Evolutionary conservation across 2,113 vertebrate genomes (phyloP).

Genomic region (Nerophis lumbriciformis): DNA sequence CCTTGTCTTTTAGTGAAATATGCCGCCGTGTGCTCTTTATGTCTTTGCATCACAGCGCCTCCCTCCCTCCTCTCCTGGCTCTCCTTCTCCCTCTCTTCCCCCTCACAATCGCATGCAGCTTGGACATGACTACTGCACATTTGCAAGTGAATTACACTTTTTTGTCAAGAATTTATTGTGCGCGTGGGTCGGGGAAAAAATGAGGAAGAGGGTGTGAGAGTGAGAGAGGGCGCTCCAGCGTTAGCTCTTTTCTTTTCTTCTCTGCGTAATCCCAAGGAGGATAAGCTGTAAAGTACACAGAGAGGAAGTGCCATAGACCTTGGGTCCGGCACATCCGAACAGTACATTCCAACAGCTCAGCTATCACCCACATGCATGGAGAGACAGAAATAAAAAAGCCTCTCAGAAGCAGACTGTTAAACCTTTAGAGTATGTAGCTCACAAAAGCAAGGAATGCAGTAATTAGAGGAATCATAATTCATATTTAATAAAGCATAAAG

Average conservation of each 20-base stretch:
- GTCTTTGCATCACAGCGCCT: slow-evolving; percentile 45
- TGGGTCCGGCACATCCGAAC: slow-evolving; percentile 60
- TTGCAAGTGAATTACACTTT: slow-evolving; percentile 77
- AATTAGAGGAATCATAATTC: neutral
- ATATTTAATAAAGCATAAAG: neutral
- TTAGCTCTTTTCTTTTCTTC: slow-evolving; percentile 68
- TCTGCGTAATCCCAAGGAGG: slow-evolving; percentile 70
- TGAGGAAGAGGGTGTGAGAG: slow-evolving; percentile 38
- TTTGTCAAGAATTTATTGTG: slow-evolving; percentile 50
- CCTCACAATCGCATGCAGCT: slow-evolving; percentile 48
- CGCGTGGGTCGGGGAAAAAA: slow-evolving; percentile 39
- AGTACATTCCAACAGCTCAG: slow-evolving; percentile 57
- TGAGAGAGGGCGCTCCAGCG: slow-evolving; percentile 52
- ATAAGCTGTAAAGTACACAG: slow-evolving; percentile 73
- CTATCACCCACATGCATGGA: slow-evolving; percentile 27
- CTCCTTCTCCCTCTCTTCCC: slow-evolving; percentile 11
- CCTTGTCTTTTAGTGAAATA: slow-evolving; percentile 39
- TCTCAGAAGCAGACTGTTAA: slow-evolving; percentile 5
- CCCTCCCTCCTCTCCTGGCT: slow-evolving; percentile 24
- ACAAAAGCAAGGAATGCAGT: neutral
- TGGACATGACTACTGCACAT: slow-evolving; percentile 59
- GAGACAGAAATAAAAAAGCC: slow-evolving; percentile 20
- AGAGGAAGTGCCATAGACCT: slow-evolving; percentile 73
- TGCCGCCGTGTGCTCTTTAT: slow-evolving; percentile 35
- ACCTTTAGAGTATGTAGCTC: slow-evolving; percentile 3